Evolutionary conservation across 1,140 invertebrate genomes (phyloP), one percentile per base, ranked within the genome.

Genomic region (Olivierus martensii): DNA sequence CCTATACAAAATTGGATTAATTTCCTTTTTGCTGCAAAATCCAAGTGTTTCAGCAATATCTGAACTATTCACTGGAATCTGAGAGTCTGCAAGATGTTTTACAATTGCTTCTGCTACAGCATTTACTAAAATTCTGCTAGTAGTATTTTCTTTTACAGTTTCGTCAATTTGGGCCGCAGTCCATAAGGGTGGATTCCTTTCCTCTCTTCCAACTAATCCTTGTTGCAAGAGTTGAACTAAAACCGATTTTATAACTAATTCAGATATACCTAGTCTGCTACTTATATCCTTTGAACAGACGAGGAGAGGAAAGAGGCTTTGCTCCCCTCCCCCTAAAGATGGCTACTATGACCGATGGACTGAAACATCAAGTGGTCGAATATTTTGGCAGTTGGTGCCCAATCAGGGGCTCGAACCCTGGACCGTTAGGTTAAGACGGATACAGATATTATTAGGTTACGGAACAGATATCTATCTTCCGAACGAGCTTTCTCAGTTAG

Each of bases 1-100:
- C 10, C 52, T 54, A 44, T 67, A 67, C n/a, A 67, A 51, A 6
- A 60, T 50, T 12, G 59, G 62, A 51, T 67, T 67, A 12, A 64
- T 60, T 36, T 65, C 62, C 44, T 62, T 59, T 28, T 62, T 63
- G 34, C 57, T 61, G 22, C 51, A 49, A 3, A 63, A 58, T 43
- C 62, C 61, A 18, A 66, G 47, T 36, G 45, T 49, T 50, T 59
- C 63, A 10, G 62, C 62, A 15, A 67, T 51, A 38, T 65, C 62
- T 35, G 58, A 58, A 17, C 64, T 59, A 39, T 59, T 60, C 34
- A 60, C 57, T 12, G 64, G 57, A 39, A 42, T 49, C 42, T 48
- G 48, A 43, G 53, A 51, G 14, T 46, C 43, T 38, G 51, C 49
- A 35, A 59, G 46, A 46, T 61, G 49, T 39, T 61, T 61, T 34